Conservation (phyloP, 2,113 vertebrate species). For the Ibidorhyncha struthersii region DNA sequence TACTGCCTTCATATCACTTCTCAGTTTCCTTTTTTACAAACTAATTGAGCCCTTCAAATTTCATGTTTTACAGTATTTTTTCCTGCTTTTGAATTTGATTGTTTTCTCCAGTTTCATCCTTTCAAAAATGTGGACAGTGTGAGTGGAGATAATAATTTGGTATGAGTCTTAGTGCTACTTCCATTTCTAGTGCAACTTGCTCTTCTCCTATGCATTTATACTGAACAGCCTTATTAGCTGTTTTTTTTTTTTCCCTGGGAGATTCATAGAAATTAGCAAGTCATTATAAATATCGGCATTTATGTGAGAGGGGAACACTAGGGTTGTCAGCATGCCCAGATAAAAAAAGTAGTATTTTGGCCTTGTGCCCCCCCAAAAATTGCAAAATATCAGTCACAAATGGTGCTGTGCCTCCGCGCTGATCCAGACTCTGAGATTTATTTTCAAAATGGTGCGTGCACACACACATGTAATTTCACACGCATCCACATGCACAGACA, state of each 20-base stretch:
- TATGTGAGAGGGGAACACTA: not conserved
- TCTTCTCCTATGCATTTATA: not conserved
- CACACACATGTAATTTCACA: accelerated
- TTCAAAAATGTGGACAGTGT: not conserved
- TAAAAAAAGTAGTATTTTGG: not conserved
- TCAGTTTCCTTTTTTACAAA: not conserved
- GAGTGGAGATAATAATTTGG: not conserved
- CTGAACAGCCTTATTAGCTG: not conserved
- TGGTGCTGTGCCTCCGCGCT: not conserved
- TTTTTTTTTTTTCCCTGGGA: not conserved
- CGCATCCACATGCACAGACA: too few species aligned
- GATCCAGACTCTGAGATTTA: not conserved
- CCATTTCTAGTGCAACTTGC: not conserved
- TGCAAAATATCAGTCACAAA: not conserved
- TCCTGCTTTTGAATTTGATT: not conserved
- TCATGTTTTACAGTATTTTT: not conserved
- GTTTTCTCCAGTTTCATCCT: not conserved
- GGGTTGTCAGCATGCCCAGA: not conserved
- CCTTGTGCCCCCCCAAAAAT: not conserved
- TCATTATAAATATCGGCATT: not conserved
- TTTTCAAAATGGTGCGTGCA: not conserved
- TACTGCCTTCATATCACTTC: not conserved
- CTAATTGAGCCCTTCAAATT: not conserved
- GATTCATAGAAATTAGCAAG: not conserved
- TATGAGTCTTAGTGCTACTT: not conserved